Percentiles rank a stretch among this genome's conserved stretches.
Evolutionary conservation across 2,888 invertebrate genomes (phyloP).

Genomic region (Nezara viridula): DNA sequence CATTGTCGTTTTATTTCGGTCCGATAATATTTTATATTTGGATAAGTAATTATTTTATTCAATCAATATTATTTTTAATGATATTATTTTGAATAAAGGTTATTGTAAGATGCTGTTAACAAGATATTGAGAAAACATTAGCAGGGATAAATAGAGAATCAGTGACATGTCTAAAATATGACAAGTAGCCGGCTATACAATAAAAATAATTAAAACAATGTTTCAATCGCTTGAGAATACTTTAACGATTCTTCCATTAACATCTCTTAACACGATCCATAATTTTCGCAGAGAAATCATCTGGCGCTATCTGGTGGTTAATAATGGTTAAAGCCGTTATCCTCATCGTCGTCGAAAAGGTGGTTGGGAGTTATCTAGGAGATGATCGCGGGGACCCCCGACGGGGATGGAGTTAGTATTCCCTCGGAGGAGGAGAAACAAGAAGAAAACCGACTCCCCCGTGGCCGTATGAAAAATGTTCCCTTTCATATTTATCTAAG

Average conservation of each 20-base stretch:
- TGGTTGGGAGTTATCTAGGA: constrained; percentile 9
- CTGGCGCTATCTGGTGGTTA: constrained; percentile 16
- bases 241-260: neutral
- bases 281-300: constrained; percentile 7
- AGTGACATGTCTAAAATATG: neutral
- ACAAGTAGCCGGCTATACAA: neutral
- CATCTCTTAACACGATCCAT: neutral
- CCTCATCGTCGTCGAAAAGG: constrained; percentile 32
- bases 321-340: neutral
- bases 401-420: constrained; percentile 35
- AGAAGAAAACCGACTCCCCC: constrained; percentile 45
- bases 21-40: too few species aligned
- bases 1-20: too few species aligned
- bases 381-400: constrained; percentile 37
- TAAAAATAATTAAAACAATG: neutral
- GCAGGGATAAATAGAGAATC: neutral
- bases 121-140: neutral
- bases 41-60: too few species aligned
- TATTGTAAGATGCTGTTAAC: neutral
- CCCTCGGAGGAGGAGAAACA: neutral
- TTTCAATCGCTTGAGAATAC: neutral
- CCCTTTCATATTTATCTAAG: constrained; percentile 43
- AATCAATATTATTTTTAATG: too few species aligned
- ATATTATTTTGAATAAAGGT: too few species aligned
- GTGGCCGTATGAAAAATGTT: constrained; percentile 48